A percentile compares a stretch with the other conserved stretches of the same genome.
Conservation (phyloP, 2,113 vertebrate species). For the Charina bottae region DNA sequence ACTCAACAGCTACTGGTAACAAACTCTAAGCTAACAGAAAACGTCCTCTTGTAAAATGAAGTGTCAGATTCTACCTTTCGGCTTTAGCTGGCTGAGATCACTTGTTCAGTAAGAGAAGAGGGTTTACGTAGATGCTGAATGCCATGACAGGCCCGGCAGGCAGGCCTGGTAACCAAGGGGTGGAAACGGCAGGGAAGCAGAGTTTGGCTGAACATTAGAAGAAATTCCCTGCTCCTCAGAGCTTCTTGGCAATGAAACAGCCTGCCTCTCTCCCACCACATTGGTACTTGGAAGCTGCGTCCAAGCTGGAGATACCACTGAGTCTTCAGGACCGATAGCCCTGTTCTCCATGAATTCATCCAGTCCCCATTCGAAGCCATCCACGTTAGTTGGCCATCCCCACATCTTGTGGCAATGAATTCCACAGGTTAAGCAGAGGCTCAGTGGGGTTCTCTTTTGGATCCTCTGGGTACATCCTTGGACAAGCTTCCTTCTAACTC, state of each 20-base stretch:
- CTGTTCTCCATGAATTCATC: background rate
- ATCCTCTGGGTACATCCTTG: background rate
- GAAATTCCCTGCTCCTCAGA: background rate
- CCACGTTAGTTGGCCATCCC: background rate
- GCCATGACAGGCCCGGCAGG: background rate
- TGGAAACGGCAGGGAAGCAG: background rate
- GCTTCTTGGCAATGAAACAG: background rate
- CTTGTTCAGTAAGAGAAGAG: background rate
- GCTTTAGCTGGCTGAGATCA: no score
- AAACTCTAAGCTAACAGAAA: no score
- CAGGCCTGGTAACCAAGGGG: background rate
- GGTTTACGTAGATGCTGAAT: background rate
- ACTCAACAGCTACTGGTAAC: no score
- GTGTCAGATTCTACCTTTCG: no score
- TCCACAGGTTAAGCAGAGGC: background rate
- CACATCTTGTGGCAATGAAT: background rate
- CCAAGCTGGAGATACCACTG: background rate
- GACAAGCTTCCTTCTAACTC: background rate
- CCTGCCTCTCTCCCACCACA: background rate
- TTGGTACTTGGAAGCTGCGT: background rate
- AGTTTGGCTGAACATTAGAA: background rate
- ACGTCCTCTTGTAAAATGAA: no score
- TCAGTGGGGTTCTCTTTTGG: background rate
- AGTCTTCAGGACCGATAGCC: background rate
- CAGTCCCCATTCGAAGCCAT: background rate